Conservation (phyloP, 1,140 invertebrate genomes). For the Bombyx mandarina region DNA sequence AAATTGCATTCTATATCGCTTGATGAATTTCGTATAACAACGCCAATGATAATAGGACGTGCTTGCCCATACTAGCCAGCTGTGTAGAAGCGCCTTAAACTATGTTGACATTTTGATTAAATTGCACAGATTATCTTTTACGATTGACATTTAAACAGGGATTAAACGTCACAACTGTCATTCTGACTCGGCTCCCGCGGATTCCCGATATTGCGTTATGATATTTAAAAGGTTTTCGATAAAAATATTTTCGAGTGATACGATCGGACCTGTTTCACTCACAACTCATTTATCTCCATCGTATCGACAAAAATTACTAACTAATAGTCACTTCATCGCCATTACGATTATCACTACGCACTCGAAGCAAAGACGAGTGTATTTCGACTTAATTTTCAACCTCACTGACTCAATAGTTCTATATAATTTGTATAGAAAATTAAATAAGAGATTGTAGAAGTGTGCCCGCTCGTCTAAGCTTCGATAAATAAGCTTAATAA, state of each 20-base stretch:
- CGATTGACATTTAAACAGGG: too few species aligned
- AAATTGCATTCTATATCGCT: too few species aligned
- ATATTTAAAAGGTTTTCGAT: too few species aligned
- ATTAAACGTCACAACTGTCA: background rate
- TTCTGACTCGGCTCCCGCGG: background rate
- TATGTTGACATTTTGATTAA: too few species aligned
- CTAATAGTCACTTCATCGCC: slow-evolving; percentile 59
- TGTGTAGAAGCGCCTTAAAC: too few species aligned
- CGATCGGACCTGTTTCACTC: too few species aligned
- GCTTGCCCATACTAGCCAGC: too few species aligned
- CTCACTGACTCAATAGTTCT: slow-evolving; percentile 6
- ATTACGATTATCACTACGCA: slow-evolving; percentile 56
- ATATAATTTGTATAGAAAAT: slow-evolving; percentile 13
- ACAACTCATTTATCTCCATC: background rate
- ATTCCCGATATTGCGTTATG: background rate
- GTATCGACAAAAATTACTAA: slow-evolving; percentile 30
- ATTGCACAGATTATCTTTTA: too few species aligned
- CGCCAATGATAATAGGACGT: too few species aligned
- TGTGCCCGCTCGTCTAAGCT: slow-evolving; percentile 30
- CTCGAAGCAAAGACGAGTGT: slow-evolving; percentile 34
- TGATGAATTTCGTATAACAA: too few species aligned
- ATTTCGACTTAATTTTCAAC: background rate
- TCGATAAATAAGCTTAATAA: slow-evolving; percentile 26
- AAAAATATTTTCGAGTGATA: too few species aligned
- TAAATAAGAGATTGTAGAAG: too few species aligned